phyloP scores from a whole-genome alignment of 2,113 vertebrate genomes.

The Megaptera novaeangliae region DNA sequence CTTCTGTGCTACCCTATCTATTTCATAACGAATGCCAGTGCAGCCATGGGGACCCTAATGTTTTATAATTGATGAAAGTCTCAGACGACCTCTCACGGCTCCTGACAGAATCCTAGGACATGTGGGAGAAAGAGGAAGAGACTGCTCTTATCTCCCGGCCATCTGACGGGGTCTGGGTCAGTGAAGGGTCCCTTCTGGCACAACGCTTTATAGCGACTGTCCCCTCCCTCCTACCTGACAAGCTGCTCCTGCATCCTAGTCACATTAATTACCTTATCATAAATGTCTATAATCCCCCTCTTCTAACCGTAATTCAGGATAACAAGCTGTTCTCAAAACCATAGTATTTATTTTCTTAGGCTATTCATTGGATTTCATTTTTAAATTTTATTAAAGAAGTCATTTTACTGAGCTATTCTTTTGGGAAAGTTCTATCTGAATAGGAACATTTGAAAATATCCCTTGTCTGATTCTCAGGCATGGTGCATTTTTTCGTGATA shows the following conservation, averaged over 20 bases:
- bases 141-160: not conserved
- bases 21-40: not conserved
- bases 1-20: accelerated
- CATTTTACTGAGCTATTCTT: not conserved
- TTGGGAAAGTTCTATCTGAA: not conserved
- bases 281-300: not conserved
- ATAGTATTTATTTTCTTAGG: not conserved
- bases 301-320: not conserved
- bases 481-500: not conserved
- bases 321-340: not conserved
- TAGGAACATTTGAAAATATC: not conserved
- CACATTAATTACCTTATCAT: not conserved
- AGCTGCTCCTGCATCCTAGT: not conserved
- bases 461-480: not conserved
- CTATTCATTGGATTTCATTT: conserved; percentile 12
- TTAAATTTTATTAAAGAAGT: conserved; percentile 24
- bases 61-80: not conserved
- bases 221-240: not conserved
- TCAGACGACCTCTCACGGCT: not conserved
- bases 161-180: not conserved
- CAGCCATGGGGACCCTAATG: not conserved
- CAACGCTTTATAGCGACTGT: too few relatives aligned
- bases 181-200: too few relatives aligned
- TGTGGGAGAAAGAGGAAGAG: too few relatives aligned
- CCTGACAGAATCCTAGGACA: not conserved